Conservation (phyloP, 1,140 invertebrate genomes). For the Zaprionus nigranus region DNA sequence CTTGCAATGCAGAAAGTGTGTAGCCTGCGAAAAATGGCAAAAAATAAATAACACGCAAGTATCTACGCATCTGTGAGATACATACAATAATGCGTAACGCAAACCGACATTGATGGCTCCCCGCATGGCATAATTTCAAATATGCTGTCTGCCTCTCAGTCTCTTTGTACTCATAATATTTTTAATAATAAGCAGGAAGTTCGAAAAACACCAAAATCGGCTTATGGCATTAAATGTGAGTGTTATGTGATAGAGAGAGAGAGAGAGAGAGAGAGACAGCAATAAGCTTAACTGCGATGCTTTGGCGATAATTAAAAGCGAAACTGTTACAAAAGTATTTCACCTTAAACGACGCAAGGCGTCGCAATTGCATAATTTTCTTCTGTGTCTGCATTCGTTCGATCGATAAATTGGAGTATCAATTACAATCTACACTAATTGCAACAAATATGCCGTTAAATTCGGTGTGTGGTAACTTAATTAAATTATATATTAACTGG, state of each 20-base stretch:
- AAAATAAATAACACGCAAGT: background rate
- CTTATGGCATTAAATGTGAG: conserved; percentile 66
- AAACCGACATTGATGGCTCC: conserved; percentile 10
- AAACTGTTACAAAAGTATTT: conserved; percentile 48
- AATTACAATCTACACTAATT: conserved; percentile 70
- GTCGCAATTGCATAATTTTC: conserved; percentile 67
- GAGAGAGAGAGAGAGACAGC: background rate
- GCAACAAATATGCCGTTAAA: conserved; percentile 61
- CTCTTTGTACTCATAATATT: conserved; percentile 33
- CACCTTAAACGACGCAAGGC: conserved; percentile 22
- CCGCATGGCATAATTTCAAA: background rate
- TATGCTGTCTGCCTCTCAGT: background rate
- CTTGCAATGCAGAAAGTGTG: conserved; percentile 53
- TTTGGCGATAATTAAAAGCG: conserved; percentile 46
- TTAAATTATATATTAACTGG: conserved; percentile 33
- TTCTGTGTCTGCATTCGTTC: conserved; percentile 34
- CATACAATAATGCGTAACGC: background rate
- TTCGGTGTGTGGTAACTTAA: conserved; percentile 59
- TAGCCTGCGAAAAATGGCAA: conserved; percentile 28
- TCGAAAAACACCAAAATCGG: conserved; percentile 63
- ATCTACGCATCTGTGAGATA: background rate
- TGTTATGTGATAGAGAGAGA: conserved; percentile 31
- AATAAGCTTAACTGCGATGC: conserved; percentile 14
- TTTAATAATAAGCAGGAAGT: conserved; percentile 77
- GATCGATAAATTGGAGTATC: conserved; percentile 43